Conservation (phyloP, 1,140 invertebrate genomes). For the Drosophila equinoxialis region DNA sequence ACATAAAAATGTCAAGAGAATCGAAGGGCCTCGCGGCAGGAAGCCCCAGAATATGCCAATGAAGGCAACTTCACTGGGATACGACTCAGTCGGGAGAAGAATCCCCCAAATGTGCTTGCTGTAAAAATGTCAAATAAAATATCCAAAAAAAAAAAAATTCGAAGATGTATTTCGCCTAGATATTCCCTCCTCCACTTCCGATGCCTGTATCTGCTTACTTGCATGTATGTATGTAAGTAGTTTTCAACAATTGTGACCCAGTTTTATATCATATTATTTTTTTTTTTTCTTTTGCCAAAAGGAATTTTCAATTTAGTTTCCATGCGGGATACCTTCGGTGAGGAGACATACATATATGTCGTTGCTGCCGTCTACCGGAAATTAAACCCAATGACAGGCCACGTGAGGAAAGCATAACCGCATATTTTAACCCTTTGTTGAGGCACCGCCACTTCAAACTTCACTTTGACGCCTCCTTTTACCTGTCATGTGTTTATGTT, state of each 20-base stretch:
- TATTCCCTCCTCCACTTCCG: slow-evolving; percentile 27
- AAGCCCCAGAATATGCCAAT: slow-evolving; percentile 54
- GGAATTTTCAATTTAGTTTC: slow-evolving; percentile 70
- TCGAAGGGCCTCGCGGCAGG: slow-evolving; percentile 53
- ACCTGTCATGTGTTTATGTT: slow-evolving; percentile 59
- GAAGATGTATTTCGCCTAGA: slow-evolving; percentile 43
- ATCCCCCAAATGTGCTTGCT: slow-evolving; percentile 41
- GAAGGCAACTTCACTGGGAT: slow-evolving; percentile 11
- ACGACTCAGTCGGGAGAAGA: background rate
- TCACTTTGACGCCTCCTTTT: slow-evolving; percentile 51
- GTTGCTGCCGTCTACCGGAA: slow-evolving; percentile 63
- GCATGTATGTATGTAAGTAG: slow-evolving; percentile 28
- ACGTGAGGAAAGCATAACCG: slow-evolving; percentile 40
- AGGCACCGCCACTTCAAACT: slow-evolving; percentile 20
- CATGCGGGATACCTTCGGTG: slow-evolving; percentile 37
- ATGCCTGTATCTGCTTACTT: background rate
- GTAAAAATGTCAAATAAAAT: slow-evolving; percentile 80
- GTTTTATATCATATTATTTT: slow-evolving; percentile 29
- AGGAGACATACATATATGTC: slow-evolving; percentile 26
- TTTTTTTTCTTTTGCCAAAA: slow-evolving; percentile 23
- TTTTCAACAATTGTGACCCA: slow-evolving; percentile 65
- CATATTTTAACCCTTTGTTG: slow-evolving; percentile 71
- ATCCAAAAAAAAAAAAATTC: slow-evolving; percentile 48
- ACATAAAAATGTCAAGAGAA: slow-evolving; percentile 75
- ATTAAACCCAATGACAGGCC: slow-evolving; percentile 75